Evolutionary conservation across 2,888 invertebrate species (phyloP).

Genomic region (Spilarctia lutea): DNA sequence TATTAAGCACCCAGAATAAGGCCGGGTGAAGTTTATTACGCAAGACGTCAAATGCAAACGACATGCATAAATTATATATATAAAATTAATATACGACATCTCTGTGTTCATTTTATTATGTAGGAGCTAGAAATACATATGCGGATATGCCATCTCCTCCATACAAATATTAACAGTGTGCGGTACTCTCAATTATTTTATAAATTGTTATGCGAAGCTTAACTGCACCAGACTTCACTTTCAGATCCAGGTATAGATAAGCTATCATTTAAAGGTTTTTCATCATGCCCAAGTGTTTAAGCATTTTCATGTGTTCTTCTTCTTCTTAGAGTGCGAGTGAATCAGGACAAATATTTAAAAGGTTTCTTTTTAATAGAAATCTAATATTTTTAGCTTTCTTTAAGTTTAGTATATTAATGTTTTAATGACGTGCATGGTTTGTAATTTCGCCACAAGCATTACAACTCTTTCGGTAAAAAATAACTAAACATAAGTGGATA

Average conservation of each 20-base stretch:
- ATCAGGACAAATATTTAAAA: background rate
- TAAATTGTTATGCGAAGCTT: background rate
- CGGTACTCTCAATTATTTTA: background rate
- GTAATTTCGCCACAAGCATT: background rate
- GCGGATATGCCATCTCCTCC: background rate
- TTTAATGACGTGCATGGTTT: background rate
- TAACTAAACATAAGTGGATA: background rate
- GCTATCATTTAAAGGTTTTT: no score
- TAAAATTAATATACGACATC: constrained; percentile 28
- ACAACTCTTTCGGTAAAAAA: background rate
- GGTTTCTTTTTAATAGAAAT: background rate
- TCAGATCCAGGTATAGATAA: no score
- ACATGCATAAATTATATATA: constrained; percentile 48
- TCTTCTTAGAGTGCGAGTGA: background rate
- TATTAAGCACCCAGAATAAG: constrained; percentile 72
- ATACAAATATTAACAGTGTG: background rate
- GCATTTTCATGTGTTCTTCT: background rate
- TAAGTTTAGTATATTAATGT: background rate
- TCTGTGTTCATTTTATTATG: constrained; percentile 28
- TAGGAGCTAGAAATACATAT: constrained; percentile 26
- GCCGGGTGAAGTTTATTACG: constrained; percentile 71
- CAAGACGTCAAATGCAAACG: constrained; percentile 64
- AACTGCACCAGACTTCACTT: background rate
- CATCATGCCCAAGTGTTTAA: background rate
- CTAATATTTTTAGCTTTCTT: background rate